Conservation (phyloP, 2,797 vertebrate genomes). For the Pipistrellus kuhlii region DNA sequence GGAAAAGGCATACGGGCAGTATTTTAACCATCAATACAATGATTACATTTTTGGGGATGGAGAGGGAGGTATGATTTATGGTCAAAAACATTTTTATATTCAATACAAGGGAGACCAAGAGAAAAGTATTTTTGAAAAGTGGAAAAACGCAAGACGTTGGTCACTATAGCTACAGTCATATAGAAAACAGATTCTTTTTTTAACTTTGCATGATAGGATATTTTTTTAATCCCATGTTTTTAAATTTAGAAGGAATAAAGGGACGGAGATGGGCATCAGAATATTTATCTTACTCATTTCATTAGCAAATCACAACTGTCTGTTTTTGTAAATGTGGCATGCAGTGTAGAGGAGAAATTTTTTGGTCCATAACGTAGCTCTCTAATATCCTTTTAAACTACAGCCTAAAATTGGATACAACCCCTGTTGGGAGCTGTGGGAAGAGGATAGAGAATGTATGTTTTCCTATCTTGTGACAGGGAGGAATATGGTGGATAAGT, state of each 20-base stretch:
- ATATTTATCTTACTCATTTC: background rate
- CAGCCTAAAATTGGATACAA: constrained; percentile 22
- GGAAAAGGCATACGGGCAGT: background rate
- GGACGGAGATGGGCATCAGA: background rate
- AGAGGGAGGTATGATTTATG: background rate
- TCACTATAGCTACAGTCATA: background rate
- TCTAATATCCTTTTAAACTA: background rate
- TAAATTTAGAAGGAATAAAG: constrained; percentile 16
- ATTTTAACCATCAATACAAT: background rate
- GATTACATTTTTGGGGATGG: background rate
- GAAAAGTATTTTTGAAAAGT: constrained; percentile 48
- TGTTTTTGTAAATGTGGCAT: background rate
- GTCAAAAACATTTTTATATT: background rate
- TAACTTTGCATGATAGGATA: background rate
- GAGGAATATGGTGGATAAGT: background rate
- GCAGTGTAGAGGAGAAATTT: background rate
- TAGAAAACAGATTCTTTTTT: background rate
- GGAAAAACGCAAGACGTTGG: background rate
- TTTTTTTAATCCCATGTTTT: background rate
- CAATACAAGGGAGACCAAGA: background rate
- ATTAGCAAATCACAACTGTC: background rate
- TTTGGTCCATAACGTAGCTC: background rate
- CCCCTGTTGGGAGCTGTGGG: background rate
- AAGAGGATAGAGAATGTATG: background rate
- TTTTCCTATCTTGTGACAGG: constrained; percentile 42